These are phyloP conservation scores for Actinostola sp. DNA, from an alignment of 92 coral and sea anemone genomes.

Conservation along the genomic window DNA sequence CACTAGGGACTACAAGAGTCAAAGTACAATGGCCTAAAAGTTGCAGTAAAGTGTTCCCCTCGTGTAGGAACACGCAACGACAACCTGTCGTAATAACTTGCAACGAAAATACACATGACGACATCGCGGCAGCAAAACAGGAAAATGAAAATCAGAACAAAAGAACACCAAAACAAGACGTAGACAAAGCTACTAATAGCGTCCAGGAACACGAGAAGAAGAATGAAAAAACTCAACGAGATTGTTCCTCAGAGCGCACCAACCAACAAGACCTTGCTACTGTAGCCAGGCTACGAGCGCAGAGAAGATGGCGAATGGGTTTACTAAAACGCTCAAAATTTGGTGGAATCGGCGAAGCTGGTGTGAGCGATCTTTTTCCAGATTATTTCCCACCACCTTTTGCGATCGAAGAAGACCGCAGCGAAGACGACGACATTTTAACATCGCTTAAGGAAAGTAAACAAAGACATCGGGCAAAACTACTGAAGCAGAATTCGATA, in stretches of 20 bases:
- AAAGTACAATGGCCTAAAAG: slow-evolving; percentile 37
- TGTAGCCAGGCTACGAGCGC: slow-evolving; percentile 17
- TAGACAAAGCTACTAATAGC: not conserved
- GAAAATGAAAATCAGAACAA: slow-evolving; percentile 9
- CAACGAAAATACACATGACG: not conserved
- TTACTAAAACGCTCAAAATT: slow-evolving; percentile 24
- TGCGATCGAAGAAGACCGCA: slow-evolving; percentile 4
- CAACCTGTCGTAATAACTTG: not conserved
- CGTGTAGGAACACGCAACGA: not conserved
- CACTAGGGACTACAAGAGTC: slow-evolving; percentile 12
- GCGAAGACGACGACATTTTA: slow-evolving; percentile 31
- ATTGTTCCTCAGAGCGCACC: not conserved
- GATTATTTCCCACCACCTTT: slow-evolving; percentile 46
- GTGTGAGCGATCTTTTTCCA: slow-evolving; percentile 28
- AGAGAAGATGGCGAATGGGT: slow-evolving; percentile 39
- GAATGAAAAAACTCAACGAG: not conserved
- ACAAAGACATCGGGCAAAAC: slow-evolving; percentile 35
- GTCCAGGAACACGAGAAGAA: not conserved
- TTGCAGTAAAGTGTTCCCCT: slow-evolving; percentile 28
- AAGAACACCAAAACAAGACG: not conserved
- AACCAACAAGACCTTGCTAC: slow-evolving; percentile 9
- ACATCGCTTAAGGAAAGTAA: slow-evolving; percentile 33
- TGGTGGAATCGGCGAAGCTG: slow-evolving; percentile 25
- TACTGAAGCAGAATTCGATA: slow-evolving; percentile 37
- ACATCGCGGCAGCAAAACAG: not conserved